Base-by-base conservation (phyloP, 2,113 vertebrate species). In the Periophthalmodon schlosseri region DNA sequence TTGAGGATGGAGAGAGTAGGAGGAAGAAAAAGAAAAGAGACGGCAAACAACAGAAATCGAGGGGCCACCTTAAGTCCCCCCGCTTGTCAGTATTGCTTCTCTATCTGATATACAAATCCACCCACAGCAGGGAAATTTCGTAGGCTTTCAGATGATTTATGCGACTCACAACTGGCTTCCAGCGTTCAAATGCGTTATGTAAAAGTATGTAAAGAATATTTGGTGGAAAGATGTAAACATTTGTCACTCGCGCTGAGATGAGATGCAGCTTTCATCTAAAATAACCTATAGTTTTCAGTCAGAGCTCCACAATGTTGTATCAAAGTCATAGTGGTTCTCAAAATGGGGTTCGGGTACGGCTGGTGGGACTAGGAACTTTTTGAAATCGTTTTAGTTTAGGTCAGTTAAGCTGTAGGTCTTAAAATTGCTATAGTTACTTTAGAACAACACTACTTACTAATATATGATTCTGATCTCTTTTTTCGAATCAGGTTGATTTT, bases 21-120 rank as follows among this genome's bases (percentile, higher is more conserved):
- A 82, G 79, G 80, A 84, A 86, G 86, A 84, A 83, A 85, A 68
- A 58, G 72, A 67, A 60, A 84, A 81, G 75, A 75, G 72, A 81
- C 65, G 87, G 88, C 86, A 86, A 89, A 90, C 83, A 91, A 88
- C 70, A 81, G 74, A 84, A 89, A 87, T 72, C 78, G 74, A 86
- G 79, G 78, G 79, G 75, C 78, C 44, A 39, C 73, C 84, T 91
- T 87, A 77, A 73, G 77, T 24, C 86, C 81, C 81, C 85, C 67
- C 77, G 83, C 82, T 87, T 87, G 83, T 87, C 73, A 57, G 74
- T 76, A 80, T 80, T 85, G 82, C 73, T 78, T 66, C 68, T 77
- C 58, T 70, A 90, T 84, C 77, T 70, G 76, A 84, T 82, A 76
- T 70, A 83, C 79, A 84, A 88, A 88, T 78, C 76, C 83, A 70